Evolutionary conservation across 2,113 vertebrate genomes (phyloP), one percentile per base, ranked within the genome.

Genomic region (Chaetura pelagica): DNA sequence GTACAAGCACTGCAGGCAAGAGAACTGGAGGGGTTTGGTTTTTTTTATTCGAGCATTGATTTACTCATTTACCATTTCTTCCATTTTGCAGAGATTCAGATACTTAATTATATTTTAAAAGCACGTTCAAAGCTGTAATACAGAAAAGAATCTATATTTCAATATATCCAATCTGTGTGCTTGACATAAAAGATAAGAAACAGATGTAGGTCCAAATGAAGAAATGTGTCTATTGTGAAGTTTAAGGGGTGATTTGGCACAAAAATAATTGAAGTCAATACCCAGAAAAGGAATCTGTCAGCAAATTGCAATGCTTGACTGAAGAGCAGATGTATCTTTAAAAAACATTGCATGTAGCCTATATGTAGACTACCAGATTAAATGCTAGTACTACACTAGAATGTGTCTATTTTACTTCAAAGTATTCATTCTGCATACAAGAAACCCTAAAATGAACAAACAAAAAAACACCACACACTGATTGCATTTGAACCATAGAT

Each of bases 271-370:
- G 71, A 81, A 95, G 79, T 72, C 89, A 86, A 95, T 86, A 88
- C 35, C 62, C 87, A 93, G 90, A 84, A 97, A 87, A 62, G 73
- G 92, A 94, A 93, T 74, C 69, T 89, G 85, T 92, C 87, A 88
- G 72, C 49, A 84, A 89, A 91, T 18, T 34, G 71, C 54, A 63
- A 35, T 10, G 88, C 73, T 86, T 77, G 66, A 54, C 61, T 92
- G 71, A 75, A 93, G 63, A 12, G 17, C 32, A 92, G 48, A 68
- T 55, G 52, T 29, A 90, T 89, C 57, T 62, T 44, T 3, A 57
- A 86, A 72, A 42, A 38, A 63, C 30, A 49, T 40, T 52, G 4
- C 24, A 2, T 2, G n/a, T 12, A 75, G 64, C 38, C 48, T 87
- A 6, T 19, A 81, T 55, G 57, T 75, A 34, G 49, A 9, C 42